Evolutionary conservation across 2,113 vertebrate species (phyloP), one percentile per base, ranked within the genome.

Genomic region (Canis aureus): DNA sequence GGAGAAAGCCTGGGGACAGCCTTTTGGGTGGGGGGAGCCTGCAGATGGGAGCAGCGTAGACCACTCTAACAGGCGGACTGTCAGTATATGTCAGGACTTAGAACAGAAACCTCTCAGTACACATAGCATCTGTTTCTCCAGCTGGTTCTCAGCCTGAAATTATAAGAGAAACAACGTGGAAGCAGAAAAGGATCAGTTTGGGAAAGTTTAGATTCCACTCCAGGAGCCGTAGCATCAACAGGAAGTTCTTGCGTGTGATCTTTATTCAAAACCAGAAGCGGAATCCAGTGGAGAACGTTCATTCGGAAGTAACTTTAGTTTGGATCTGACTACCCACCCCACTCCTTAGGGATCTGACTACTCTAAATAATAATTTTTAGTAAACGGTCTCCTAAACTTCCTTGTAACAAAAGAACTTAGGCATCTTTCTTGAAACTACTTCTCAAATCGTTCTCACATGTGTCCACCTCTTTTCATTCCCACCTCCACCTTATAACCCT

Each of bases 141-240:
- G 62, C 25, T 73, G 16, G 53, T 49, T 91, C 83, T 96, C 51
- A 81, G 82, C 16, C 53, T 93, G 81, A 59, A 94, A 92, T 43
- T 1, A 5, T 59, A 80, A 66, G 51, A 1, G 94, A 98, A 97
- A 85, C 20, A 74, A 38, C 80, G 98, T 74, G 0, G 3, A 3
- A 0, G 60, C 81, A 92, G 32, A 35, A 80, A 88, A 81, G 92
- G 27, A 78, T 66, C 53, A 1, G 0, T 97, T 97, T 73, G 59
- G 5, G 60, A 94, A 90, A 16, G 4, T 87, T 67, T 76, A 80
- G 84, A 88, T 74, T 1, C 89, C 29, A 86, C 2, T 95, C 78
- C 55, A 10, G 73, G 62, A 67, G 95, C 57, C 4, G 7, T 2
- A 43, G 55, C 66, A 93, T 53, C 62, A 60, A 82, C 5, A 96